Percentiles rank a stretch among this genome's conserved stretches.
Evolutionary conservation across 2,113 vertebrate genomes (phyloP).

Genomic region (Etia nguti): DNA sequence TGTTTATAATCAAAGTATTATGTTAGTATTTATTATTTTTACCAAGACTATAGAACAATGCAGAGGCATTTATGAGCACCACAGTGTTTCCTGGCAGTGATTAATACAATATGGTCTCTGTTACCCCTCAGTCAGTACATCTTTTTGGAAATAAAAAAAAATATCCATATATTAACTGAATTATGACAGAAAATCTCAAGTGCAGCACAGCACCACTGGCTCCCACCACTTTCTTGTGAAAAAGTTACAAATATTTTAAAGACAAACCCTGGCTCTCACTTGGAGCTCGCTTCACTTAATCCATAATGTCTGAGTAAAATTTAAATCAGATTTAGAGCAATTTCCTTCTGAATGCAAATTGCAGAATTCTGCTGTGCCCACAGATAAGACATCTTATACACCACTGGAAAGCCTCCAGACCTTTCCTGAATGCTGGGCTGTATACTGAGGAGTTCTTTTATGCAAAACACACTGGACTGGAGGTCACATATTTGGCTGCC

Average conservation of each 20-base stretch:
- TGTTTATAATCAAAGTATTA: background rate
- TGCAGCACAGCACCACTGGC: background rate
- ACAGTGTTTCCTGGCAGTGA: background rate
- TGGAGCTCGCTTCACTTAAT: background rate
- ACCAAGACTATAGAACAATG: background rate
- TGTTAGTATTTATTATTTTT: background rate
- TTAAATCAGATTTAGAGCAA: background rate
- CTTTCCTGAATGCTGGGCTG: background rate
- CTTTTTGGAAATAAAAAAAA: background rate
- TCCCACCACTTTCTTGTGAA: background rate
- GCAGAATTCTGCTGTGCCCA: background rate
- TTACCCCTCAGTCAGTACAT: background rate
- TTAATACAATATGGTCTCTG: background rate
- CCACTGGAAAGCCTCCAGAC: background rate
- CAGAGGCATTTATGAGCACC: background rate
- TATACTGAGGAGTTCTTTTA: background rate
- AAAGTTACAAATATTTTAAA: background rate
- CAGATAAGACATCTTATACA: background rate
- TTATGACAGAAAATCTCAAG: background rate
- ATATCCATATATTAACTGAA: background rate
- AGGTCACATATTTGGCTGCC: background rate
- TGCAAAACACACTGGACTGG: background rate
- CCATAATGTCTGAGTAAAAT: background rate
- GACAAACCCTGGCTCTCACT: background rate
- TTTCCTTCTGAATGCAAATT: background rate